Conservation (phyloP, 2,113 vertebrate genomes). For the Toxotes chatareus region DNA sequence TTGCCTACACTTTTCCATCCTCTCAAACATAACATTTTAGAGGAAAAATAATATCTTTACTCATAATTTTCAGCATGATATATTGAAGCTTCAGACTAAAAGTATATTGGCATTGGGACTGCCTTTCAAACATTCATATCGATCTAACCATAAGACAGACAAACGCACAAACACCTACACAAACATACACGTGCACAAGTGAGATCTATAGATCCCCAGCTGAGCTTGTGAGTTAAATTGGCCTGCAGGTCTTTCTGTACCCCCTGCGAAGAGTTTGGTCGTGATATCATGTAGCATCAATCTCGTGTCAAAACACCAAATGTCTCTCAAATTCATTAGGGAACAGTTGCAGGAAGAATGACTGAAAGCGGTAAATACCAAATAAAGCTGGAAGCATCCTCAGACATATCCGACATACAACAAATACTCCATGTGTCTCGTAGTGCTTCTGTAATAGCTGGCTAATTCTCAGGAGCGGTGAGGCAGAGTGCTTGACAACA, state of each 20-base stretch:
- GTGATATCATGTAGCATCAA: constrained; percentile 74
- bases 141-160: constrained; percentile 9
- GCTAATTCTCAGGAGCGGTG: constrained; percentile 79
- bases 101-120: background rate
- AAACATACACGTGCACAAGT: constrained; percentile 14
- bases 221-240: constrained; percentile 61
- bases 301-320: constrained; percentile 68
- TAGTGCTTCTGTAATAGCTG: constrained; percentile 66
- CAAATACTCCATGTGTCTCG: constrained; percentile 66
- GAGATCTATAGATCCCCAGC: constrained; percentile 57
- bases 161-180: constrained; percentile 10
- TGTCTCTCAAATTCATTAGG: constrained; percentile 69
- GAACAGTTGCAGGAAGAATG: constrained; percentile 49
- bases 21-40: background rate
- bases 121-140: constrained; percentile 11
- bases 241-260: constrained; percentile 72
- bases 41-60: rapidly evolving
- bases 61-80: background rate
- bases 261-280: constrained; percentile 61
- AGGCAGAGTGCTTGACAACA: constrained; percentile 81
- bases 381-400: constrained; percentile 68
- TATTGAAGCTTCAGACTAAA: background rate
- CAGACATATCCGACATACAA: constrained; percentile 67
- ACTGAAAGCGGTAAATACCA: constrained; percentile 72
- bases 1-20: background rate